Conservation (phyloP, 2,888 invertebrate species). For the Nomada flava region DNA sequence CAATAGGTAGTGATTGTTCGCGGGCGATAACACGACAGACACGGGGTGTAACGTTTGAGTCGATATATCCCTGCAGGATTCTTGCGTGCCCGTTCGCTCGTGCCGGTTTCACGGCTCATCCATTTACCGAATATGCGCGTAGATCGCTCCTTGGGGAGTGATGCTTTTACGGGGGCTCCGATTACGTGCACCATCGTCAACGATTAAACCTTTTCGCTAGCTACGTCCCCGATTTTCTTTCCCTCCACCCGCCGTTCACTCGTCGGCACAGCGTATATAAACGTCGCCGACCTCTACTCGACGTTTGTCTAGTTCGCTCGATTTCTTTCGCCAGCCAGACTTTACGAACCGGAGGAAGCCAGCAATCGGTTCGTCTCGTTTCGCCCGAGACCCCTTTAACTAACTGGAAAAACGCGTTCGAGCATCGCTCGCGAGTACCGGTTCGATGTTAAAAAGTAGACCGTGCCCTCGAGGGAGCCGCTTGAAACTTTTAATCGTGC, state of each 20-base stretch:
- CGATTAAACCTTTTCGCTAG: slow-evolving; percentile 43
- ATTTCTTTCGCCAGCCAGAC: slow-evolving; percentile 1
- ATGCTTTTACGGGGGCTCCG: slow-evolving; percentile 53
- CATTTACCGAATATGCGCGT: slow-evolving; percentile 60
- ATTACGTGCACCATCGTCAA: slow-evolving; percentile 29
- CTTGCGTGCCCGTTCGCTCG: slow-evolving; percentile 58
- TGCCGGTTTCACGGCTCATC: slow-evolving; percentile 58
- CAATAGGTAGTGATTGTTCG: slow-evolving; percentile 58
- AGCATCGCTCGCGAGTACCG: slow-evolving; percentile 55
- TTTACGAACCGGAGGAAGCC: not conserved
- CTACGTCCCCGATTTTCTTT: slow-evolving; percentile 24
- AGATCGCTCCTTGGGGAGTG: slow-evolving; percentile 71
- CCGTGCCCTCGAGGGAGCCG: slow-evolving; percentile 55
- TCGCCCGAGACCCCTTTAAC: slow-evolving; percentile 48
- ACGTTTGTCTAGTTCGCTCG: slow-evolving; percentile 9
- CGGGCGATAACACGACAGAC: slow-evolving; percentile 52
- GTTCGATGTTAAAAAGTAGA: slow-evolving; percentile 60
- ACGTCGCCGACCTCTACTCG: not conserved
- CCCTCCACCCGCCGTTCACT: not conserved
- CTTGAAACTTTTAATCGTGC: slow-evolving; percentile 76
- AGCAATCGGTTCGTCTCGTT: slow-evolving; percentile 13
- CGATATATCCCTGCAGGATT: slow-evolving; percentile 65
- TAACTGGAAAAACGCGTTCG: slow-evolving; percentile 70
- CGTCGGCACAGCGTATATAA: not conserved
- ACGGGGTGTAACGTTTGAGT: slow-evolving; percentile 59